Evolutionary conservation across 2,113 vertebrate species (phyloP), one percentile per base, ranked within the genome.

Genomic region (Clinocottus analis): DNA sequence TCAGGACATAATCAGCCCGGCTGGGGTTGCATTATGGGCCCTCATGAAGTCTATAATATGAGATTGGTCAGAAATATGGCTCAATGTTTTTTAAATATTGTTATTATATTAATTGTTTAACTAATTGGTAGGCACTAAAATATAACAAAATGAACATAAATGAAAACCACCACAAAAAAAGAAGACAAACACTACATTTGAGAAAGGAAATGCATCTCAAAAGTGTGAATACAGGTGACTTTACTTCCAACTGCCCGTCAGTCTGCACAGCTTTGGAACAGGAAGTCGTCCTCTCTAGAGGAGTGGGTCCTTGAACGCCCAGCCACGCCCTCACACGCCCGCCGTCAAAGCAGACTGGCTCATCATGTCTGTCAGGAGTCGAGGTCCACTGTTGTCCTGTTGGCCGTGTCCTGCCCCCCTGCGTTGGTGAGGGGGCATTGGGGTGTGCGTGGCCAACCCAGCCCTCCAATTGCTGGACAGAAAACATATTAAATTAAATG

Each of bases 291-390:
- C 35, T 72, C 49, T 72, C 70, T 0, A 63, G 6, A 0, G 66
- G 51, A 81, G 63, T 21, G 27, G 79, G 31, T 39, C 87, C 84
- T 79, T 95, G 93, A 17, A 77, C 87, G 9, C 93, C 90, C 19
- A 96, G 93, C 95, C 95, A 96, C 53, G 91, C 94, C 66, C 93
- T 90, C 60, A 95, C 90, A 0, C 93, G 94, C 5, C 91, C 64
- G 0, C 90, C 86, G n/a, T 93, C 92, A n/a, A 94, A 94, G 77
- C 83, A 53, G 21, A 85, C 1, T 0, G 79, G 84, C 45, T 93
- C 84, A 1, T 74, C 64, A 29, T 37, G 55, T 5, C 55, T 8
- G 10, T 80, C 79, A 0, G 92, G 90, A 7, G 91, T 92, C 0
- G 91, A 93, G 21, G 87, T 85, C 89, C 85, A 84, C 13, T 59